A percentile compares a stretch with the other conserved stretches of the same genome.
Evolutionary conservation across 2,888 invertebrate genomes (phyloP).

Genomic region (Oithona nana): DNA sequence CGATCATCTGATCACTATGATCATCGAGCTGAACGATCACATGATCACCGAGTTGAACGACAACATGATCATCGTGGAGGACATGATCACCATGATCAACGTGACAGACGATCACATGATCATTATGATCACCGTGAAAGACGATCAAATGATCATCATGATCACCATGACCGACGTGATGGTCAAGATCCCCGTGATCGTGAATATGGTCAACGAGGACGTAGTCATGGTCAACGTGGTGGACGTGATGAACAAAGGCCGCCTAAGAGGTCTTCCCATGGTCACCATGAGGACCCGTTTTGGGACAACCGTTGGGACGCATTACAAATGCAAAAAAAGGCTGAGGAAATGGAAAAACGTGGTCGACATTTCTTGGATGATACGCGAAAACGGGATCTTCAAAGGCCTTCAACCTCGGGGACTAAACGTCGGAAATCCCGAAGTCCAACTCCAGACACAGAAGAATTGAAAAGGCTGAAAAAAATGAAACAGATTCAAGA

Average conservation of each 20-base stretch:
- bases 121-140: not conserved
- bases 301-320: constrained; percentile 14
- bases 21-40: no score
- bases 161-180: not conserved
- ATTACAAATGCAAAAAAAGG: constrained; percentile 6
- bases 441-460: not conserved
- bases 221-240: not conserved
- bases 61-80: not conserved
- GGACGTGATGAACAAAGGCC: not conserved
- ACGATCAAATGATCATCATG: not conserved
- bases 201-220: not conserved
- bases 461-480: constrained; percentile 11
- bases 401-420: not conserved
- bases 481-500: constrained; percentile 7
- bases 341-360: not conserved
- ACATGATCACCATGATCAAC: not conserved
- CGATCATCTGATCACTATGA: no score
- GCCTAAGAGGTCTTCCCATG: not conserved
- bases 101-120: not conserved
- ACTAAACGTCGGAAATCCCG: not conserved
- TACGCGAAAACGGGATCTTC: not conserved
- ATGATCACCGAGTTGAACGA: no score
- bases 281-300: constrained; percentile 10
- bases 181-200: not conserved
- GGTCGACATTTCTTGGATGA: not conserved